Evolutionary conservation across 2,113 vertebrate species (phyloP).

Genomic region (Alosa alosa): DNA sequence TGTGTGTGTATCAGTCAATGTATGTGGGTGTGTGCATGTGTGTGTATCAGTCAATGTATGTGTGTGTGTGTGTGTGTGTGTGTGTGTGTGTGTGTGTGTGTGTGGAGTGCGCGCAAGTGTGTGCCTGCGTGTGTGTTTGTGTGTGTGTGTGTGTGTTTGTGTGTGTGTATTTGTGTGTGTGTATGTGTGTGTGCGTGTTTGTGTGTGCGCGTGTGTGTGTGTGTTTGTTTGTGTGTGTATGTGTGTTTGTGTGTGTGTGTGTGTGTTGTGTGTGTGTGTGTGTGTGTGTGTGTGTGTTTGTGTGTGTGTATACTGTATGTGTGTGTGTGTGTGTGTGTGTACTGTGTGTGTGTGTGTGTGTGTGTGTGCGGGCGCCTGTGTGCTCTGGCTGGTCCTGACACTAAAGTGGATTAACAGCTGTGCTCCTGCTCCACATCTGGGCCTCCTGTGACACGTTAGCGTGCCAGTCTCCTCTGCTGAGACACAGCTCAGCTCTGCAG

Average conservation of each 20-base stretch:
- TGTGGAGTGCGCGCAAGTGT: no score
- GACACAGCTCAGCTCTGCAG: background rate
- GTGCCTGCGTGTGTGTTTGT: background rate
- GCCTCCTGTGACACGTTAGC: background rate
- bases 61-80: background rate
- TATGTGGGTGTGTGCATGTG: no score
- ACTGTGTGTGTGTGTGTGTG: slow-evolving; percentile 1
- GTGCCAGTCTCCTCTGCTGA: background rate
- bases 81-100: background rate
- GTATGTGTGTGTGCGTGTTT: background rate
- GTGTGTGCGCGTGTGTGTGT: background rate
- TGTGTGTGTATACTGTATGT: background rate
- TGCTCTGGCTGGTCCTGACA: background rate
- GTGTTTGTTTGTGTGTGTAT: background rate
- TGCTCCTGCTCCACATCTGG: background rate
- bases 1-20: background rate
- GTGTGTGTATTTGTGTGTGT: background rate
- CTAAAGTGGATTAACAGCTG: background rate
- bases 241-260: background rate
- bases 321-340: background rate
- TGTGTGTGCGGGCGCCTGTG: background rate
- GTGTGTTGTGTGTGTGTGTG: background rate
- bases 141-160: background rate
- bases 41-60: no score
- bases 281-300: background rate